Evolutionary conservation across 1,140 invertebrate genomes (phyloP).

Genomic region (Chlorops oryzae): DNA sequence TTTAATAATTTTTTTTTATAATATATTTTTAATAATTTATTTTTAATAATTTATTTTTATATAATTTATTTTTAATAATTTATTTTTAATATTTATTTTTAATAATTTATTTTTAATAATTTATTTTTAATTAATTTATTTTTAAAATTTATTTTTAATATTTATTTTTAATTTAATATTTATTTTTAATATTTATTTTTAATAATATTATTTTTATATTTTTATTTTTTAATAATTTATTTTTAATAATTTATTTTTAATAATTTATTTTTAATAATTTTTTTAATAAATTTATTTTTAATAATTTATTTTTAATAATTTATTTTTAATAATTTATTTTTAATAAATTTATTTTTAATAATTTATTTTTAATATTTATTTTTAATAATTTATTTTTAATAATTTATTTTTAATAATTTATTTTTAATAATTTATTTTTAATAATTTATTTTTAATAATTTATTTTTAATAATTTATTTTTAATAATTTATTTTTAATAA

Average conservation of each 20-base stretch:
- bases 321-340: not conserved
- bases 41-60: not conserved
- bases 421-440: not conserved
- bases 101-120: not conserved
- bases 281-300: not conserved
- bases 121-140: not conserved
- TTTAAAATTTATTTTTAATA: not conserved
- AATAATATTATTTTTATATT: not conserved
- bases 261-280: not conserved
- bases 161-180: not conserved
- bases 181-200: not conserved
- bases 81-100: not conserved
- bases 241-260: not conserved
- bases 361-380: not conserved
- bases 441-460: not conserved
- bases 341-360: not conserved
- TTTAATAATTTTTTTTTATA: not conserved
- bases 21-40: not conserved
- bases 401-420: not conserved
- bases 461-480: not conserved
- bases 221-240: not conserved
- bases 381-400: not conserved
- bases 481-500: not conserved
- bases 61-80: not conserved
- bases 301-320: not conserved